A percentile compares a stretch with the other conserved stretches of the same genome.
Evolutionary conservation across 92 coral and sea anemone species (phyloP).

Genomic region (Ricordea florida): DNA sequence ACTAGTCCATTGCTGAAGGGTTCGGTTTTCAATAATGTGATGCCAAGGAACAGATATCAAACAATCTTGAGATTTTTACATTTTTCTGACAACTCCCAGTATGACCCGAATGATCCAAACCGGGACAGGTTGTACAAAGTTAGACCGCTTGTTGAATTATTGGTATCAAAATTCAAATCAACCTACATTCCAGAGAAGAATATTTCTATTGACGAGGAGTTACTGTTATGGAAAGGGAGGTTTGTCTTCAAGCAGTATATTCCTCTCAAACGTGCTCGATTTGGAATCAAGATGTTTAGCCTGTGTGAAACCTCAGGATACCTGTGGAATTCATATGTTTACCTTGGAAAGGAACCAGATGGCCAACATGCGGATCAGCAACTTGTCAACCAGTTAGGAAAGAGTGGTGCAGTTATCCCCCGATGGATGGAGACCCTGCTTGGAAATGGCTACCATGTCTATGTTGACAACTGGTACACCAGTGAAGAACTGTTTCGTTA

Average conservation of each 20-base stretch:
- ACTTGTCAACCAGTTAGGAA: background rate
- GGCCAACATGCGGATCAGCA: background rate
- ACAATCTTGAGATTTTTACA: constrained; percentile 18
- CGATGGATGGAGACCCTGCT: constrained; percentile 11
- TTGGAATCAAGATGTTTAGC: constrained; percentile 43
- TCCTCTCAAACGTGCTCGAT: constrained; percentile 42
- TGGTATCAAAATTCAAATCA: constrained; percentile 24
- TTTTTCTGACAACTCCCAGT: constrained; percentile 17
- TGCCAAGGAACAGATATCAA: constrained; percentile 36
- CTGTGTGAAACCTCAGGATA: constrained; percentile 52
- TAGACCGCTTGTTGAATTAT: constrained; percentile 24
- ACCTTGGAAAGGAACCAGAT: constrained; percentile 37
- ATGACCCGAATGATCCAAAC: constrained; percentile 23
- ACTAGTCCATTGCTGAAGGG: background rate
- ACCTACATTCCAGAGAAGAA: constrained; percentile 32
- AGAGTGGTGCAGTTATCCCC: constrained; percentile 18
- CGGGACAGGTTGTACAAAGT: constrained; percentile 44
- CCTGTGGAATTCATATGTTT: constrained; percentile 53
- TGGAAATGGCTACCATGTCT: constrained; percentile 30
- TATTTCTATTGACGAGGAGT: constrained; percentile 44
- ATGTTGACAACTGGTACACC: constrained; percentile 12
- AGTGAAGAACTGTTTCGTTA: background rate
- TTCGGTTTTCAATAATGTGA: constrained; percentile 13
- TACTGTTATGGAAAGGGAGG: constrained; percentile 57
- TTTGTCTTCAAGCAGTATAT: constrained; percentile 55